phyloP scores from a whole-genome alignment of 2,113 vertebrate genomes.

The Colossoma macropomum region DNA sequence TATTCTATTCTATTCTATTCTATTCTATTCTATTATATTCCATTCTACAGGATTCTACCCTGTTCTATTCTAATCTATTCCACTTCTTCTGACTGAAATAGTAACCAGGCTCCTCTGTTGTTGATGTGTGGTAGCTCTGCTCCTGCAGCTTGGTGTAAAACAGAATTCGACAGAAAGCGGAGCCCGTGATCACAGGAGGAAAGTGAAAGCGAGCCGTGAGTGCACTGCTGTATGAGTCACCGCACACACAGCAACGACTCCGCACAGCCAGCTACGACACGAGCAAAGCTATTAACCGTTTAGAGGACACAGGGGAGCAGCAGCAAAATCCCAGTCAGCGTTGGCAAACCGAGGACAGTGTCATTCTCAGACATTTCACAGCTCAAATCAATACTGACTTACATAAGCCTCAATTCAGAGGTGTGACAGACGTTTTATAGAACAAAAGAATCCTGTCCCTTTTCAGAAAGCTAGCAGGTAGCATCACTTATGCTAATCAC shows the following conservation, averaged over 20 bases:
- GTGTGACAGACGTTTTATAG: too few relatives aligned
- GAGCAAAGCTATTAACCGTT: background rate
- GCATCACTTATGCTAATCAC: background rate
- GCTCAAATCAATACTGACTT: background rate
- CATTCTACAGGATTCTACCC: background rate
- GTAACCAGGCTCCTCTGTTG: background rate
- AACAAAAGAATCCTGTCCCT: too few relatives aligned
- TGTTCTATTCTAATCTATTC: background rate
- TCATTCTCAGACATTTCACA: background rate
- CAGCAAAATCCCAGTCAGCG: background rate
- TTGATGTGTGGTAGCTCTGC: background rate
- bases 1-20: background rate
- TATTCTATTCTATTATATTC: background rate
- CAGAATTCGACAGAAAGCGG: background rate
- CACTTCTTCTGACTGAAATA: background rate
- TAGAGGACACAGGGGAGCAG: background rate
- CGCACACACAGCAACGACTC: background rate
- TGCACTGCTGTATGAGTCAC: constrained; percentile 1
- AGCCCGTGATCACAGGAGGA: background rate
- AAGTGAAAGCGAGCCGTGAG: background rate
- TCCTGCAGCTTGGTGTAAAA: background rate
- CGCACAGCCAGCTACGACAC: background rate
- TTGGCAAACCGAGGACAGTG: background rate
- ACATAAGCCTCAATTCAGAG: too few relatives aligned
- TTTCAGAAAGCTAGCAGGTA: background rate